These are phyloP conservation scores for Spinus pinus DNA, from an alignment of 2,797 vertebrate genomes.

Conservation along the genomic window DNA sequence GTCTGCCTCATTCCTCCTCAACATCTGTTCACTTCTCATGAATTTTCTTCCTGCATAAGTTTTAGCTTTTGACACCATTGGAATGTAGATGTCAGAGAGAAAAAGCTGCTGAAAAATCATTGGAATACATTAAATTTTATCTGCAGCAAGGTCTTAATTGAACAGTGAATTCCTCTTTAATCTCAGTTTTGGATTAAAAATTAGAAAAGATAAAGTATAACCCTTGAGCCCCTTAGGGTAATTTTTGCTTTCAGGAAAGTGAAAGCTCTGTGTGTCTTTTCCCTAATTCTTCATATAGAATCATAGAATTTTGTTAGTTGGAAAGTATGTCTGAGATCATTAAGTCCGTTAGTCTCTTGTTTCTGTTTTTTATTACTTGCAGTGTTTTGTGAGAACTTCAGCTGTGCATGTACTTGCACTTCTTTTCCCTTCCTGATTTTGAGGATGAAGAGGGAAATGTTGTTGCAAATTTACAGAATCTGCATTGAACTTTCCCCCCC, in stretches of 20 bases:
- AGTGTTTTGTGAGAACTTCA: background rate
- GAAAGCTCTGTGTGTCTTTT: background rate
- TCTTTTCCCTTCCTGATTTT: background rate
- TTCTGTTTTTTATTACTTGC: background rate
- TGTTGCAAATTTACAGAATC: background rate
- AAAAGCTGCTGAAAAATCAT: background rate
- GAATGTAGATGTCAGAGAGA: background rate
- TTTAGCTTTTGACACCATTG: background rate
- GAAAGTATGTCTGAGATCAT: background rate
- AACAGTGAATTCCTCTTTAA: background rate
- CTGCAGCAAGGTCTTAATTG: background rate
- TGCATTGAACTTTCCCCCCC: accelerated
- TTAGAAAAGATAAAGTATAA: background rate
- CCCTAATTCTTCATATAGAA: background rate
- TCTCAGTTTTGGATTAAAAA: background rate
- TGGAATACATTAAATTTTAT: background rate
- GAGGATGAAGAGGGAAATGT: background rate
- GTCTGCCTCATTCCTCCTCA: background rate
- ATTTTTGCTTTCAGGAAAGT: background rate
- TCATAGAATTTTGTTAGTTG: background rate
- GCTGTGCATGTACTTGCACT: background rate
- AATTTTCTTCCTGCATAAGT: background rate
- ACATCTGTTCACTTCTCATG: background rate
- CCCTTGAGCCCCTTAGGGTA: background rate
- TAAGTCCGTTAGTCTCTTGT: background rate